Evolutionary conservation across 2,888 invertebrate species (phyloP).

Genomic region (Eilema depressum): DNA sequence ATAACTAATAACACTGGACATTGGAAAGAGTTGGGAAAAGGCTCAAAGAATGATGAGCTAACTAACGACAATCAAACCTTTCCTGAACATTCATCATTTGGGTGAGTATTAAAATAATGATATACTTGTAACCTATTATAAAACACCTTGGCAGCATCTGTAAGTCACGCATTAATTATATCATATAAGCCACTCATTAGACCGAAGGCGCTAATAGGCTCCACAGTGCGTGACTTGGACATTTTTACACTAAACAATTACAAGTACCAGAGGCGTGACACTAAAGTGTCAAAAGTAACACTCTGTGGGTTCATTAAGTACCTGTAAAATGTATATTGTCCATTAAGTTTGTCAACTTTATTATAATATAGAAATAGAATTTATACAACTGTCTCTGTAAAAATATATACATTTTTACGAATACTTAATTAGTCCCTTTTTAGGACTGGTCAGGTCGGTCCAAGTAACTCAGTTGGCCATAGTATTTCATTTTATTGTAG

Average conservation of each 20-base stretch:
- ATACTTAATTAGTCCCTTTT: too few relatives aligned
- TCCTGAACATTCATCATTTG: too few relatives aligned
- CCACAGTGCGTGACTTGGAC: constrained; percentile 32
- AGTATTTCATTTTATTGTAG: too few relatives aligned
- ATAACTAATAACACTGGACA: too few relatives aligned
- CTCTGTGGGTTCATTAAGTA: constrained; percentile 9
- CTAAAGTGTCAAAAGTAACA: constrained; percentile 21
- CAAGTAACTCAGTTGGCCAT: too few relatives aligned
- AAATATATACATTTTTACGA: too few relatives aligned
- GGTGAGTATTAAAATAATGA: neutral
- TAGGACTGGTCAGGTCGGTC: too few relatives aligned
- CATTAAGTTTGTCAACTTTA: constrained; percentile 7
- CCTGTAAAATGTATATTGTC: constrained; percentile 1
- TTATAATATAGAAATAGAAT: too few relatives aligned
- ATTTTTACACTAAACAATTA: constrained; percentile 22
- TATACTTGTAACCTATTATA: constrained; percentile 2
- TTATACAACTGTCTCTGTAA: too few relatives aligned
- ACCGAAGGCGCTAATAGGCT: constrained; percentile 31
- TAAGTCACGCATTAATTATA: constrained; percentile 27
- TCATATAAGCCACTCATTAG: constrained; percentile 37
- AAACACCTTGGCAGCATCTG: constrained; percentile 35
- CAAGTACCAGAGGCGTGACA: constrained; percentile 8
- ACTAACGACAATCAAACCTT: too few relatives aligned
- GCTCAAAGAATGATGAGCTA: too few relatives aligned
- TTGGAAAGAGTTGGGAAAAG: too few relatives aligned